Evolutionary conservation across 1,140 invertebrate genomes (phyloP).

Genomic region (Drosophila lini): DNA sequence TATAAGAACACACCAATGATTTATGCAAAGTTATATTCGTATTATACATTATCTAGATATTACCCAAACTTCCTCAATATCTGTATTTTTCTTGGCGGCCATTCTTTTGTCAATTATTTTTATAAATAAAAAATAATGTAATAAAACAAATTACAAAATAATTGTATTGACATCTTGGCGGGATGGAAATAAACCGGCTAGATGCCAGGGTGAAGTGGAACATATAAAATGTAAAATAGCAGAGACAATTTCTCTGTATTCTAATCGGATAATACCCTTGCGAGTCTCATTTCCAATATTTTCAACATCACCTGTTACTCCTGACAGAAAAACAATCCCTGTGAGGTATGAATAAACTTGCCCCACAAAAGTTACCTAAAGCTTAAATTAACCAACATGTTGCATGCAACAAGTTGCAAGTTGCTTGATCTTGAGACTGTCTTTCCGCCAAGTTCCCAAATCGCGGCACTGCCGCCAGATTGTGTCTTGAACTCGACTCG

Average conservation of each 20-base stretch:
- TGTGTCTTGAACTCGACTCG: conserved; percentile 29
- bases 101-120: not conserved
- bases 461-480: conserved; percentile 20
- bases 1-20: not conserved
- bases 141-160: not conserved
- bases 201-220: no score
- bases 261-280: no score
- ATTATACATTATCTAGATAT: not conserved
- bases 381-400: conserved; percentile 21
- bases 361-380: not conserved
- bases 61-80: not conserved
- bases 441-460: conserved; percentile 1
- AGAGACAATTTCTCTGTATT: no score
- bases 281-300: not conserved
- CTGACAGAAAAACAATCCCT: not conserved
- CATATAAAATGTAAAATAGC: no score
- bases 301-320: not conserved
- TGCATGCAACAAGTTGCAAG: conserved; percentile 49
- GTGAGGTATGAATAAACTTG: not conserved
- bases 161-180: not conserved
- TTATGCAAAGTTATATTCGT: not conserved
- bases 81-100: no score
- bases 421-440: not conserved
- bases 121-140: not conserved
- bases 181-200: not conserved